Conservation (phyloP, 2,797 vertebrate species). For the Paratrypauchen microcephalus region DNA sequence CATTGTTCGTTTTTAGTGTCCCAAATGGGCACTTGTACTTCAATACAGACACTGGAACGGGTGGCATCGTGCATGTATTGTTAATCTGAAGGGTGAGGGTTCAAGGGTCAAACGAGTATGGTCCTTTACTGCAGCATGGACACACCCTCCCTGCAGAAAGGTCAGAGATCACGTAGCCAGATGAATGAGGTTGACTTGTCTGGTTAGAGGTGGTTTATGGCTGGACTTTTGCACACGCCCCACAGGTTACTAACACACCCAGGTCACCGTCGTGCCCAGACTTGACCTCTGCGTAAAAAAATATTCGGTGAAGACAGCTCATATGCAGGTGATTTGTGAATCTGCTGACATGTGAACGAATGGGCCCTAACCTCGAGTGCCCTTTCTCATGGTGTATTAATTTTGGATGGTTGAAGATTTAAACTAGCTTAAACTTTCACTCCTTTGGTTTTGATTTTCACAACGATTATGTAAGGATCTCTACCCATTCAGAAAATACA, state of each 20-base stretch:
- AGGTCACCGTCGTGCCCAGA: slow-evolving; percentile 31
- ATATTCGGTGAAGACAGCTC: slow-evolving; percentile 23
- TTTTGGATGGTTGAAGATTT: slow-evolving; percentile 64
- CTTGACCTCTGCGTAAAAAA: slow-evolving; percentile 12
- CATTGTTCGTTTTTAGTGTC: slow-evolving; percentile 23
- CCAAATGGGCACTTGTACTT: slow-evolving; percentile 22
- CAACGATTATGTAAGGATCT: slow-evolving; percentile 26
- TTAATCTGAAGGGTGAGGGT: slow-evolving; percentile 37
- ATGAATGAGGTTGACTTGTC: slow-evolving; percentile 49
- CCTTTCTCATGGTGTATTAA: slow-evolving; percentile 13
- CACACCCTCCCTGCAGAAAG: slow-evolving; percentile 38
- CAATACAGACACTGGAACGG: slow-evolving; percentile 13
- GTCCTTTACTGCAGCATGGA: slow-evolving; percentile 26
- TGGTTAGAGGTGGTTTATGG: slow-evolving; percentile 60
- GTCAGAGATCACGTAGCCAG: slow-evolving; percentile 50
- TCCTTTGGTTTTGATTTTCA: slow-evolving; percentile 42
- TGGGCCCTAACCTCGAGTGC: slow-evolving; percentile 1
- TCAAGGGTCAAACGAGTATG: slow-evolving; percentile 50
- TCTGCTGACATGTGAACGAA: slow-evolving; percentile 23
- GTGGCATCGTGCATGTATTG: slow-evolving; percentile 29
- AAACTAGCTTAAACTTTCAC: slow-evolving; percentile 17
- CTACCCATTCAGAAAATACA: slow-evolving; percentile 2
- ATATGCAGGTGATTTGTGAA: slow-evolving; percentile 43
- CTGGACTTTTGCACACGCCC: slow-evolving; percentile 49
- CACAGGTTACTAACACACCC: slow-evolving; percentile 47